Base-by-base conservation (phyloP, 2,113 vertebrate species). In the Platysteira castanea region DNA sequence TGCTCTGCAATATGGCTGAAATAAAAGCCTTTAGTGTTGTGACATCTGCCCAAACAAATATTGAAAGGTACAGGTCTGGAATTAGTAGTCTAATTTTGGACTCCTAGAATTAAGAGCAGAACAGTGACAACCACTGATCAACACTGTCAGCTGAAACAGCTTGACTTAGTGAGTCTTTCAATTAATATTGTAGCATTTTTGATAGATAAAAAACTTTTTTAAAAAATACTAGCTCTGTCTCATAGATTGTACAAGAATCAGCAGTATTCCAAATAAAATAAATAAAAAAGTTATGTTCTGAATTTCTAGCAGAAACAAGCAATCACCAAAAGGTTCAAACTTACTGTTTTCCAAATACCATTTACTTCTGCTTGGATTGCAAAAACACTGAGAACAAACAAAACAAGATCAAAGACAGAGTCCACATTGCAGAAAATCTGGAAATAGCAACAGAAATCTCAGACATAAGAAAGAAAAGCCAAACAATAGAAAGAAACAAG, bases 351-450 rank as follows among this genome's bases (percentile, higher is more conserved):
- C 64, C 73, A 95, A 95, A 89, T 56, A 87, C 7, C 20, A 71
- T 68, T 94, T 94, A 35, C 53, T 92, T 95, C 91, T 96, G 94
- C 95, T 89, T 92, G 35, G 47, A 80, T 67, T 96, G 79, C 82
- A 93, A 90, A 95, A 93, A 90, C 60, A 73, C 1, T 1, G 5
- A 93, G 50, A 89, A 87, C 50, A 91, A 95, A 87, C 42, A 89
- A 76, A 95, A 60, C 50, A 76, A 93, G 84, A 96, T 97, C 89
- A 96, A 96, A 96, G 84, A 27, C 69, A 42, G 27, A 71, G 89
- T 70, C 61, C 86, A 86, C 63, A 44, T 2, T 28, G 39, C 49
- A 84, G 30, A 88, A 95, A 81, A 86, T 13, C 63, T 89, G 57
- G 64, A 96, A 94, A 94, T 39, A 84, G 67, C 65, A 93, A 75